Evolutionary conservation across 1,140 invertebrate genomes (phyloP), one percentile per base, ranked within the genome.

Genomic region (Drosophila eugracilis): DNA sequence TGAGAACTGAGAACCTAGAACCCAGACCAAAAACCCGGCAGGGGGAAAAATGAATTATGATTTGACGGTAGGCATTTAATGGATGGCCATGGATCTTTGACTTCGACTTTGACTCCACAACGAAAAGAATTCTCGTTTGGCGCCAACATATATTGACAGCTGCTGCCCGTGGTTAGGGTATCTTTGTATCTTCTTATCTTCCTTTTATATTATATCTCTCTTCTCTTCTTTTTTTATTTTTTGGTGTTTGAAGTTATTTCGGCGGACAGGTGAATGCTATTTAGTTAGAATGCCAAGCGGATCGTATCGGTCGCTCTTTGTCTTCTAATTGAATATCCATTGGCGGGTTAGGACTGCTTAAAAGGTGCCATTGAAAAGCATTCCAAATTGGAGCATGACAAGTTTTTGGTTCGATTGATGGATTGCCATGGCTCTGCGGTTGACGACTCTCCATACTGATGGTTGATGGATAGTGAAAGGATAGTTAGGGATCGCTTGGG

Each of bases 61-160:
- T 88, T 88, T 88, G 78, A 83, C 83, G 83, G 83, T 88, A 88
- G 83, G 83, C 78, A 86, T 88, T 88, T 86, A 86, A 86, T 86
- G 83, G 83, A 88, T 88, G 84, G 75, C 83, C 84, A 69, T 88
- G 84, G 83, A 88, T 88, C 84, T 89, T 73, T 80, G 71, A 42
- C 39, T 42, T 6, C 39, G 37, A 72, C 79, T 83, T 48, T 44
- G 42, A 80, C 30, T 34, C 49, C 42, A 42, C 41, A 17, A 45
- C n/a, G 28, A 63, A 30, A 32, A 66, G 50, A 59, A 86, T 85
- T 73, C 76, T 86, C 60, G 63, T 85, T 85, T 86, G 81, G 81
- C 81, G 81, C 81, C 81, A 85, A 85, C 77, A 85, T 67, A 85
- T 81, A 85, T 86, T 85, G 81, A 86, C 81, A 85, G 81, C 81